Evolutionary conservation across 1,140 invertebrate species (phyloP), one percentile per base, ranked within the genome.

Genomic region (Streblospio benedicti): DNA sequence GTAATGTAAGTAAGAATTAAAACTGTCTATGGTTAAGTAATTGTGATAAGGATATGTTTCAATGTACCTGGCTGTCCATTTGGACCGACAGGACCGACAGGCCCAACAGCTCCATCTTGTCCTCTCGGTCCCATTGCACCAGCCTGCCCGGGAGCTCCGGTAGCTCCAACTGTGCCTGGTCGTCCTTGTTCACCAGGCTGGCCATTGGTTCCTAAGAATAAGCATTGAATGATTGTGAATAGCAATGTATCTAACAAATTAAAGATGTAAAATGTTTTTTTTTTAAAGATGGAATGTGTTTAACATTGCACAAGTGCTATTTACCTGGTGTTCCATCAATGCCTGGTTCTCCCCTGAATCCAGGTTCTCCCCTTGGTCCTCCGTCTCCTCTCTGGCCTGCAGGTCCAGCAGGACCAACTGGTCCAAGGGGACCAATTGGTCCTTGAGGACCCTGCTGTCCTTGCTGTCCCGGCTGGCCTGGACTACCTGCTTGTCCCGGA

Each of bases 341-440:
- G n/a, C n/a, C n/a, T n/a, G n/a, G n/a, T n/a, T n/a, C n/a, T n/a
- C n/a, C n/a, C n/a, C n/a, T n/a, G n/a, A n/a, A n/a, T n/a, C n/a
- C n/a, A n/a, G n/a, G n/a, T n/a, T n/a, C 25, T 9, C 88, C 89
- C 31, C 82, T 76, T 4, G 83, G 81, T 31, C 89, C 89, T 27
- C 86, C 84, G 69, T 89, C 86, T 41, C 89, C 89, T 73, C 88
- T 78, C 4, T 87, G 83, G 5, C 89, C 89, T 18, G 86, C 81
- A 44, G 86, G 68, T 16, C 89, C 90, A 1, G 84, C 82, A 44
- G 85, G 74, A 14, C 89, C 90, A 1, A 84, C 82, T 44, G 85
- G 74, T 14, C 88, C 88, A 65, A 87, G 84, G 62, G 84, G 81
- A 1, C 89, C 88, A 67, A 89, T 87, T 63, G 85, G 83, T 31